Conservation (phyloP, 2,888 invertebrate genomes). For the Ischnura elegans region DNA sequence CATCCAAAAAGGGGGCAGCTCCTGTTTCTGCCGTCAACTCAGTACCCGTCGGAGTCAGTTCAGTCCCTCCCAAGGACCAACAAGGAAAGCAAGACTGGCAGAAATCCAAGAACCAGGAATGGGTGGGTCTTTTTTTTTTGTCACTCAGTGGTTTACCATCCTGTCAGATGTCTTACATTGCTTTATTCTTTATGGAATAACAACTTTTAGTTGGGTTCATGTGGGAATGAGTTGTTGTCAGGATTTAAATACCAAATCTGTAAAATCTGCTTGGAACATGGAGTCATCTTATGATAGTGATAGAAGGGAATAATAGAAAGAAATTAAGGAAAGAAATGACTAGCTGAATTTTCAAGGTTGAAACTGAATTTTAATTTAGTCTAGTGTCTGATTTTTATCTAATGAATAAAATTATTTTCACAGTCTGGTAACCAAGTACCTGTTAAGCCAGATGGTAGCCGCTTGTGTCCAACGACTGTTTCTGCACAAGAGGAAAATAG, state of each 20-base stretch:
- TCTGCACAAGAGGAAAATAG: slow-evolving; percentile 29
- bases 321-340: too few species aligned
- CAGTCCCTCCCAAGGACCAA: slow-evolving; percentile 22
- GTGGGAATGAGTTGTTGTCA: too few species aligned
- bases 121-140: not conserved
- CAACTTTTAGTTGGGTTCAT: too few species aligned
- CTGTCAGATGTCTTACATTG: too few species aligned
- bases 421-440: slow-evolving; percentile 34
- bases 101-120: slow-evolving; percentile 51
- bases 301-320: too few species aligned
- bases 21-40: not conserved
- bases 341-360: too few species aligned
- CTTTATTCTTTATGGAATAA: too few species aligned
- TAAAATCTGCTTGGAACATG: too few species aligned
- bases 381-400: not conserved
- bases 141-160: too few species aligned
- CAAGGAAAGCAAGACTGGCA: slow-evolving; percentile 57
- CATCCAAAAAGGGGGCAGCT: not conserved
- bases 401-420: not conserved
- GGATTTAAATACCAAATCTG: too few species aligned
- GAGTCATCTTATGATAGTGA: too few species aligned
- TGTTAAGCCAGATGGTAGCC: slow-evolving; percentile 28
- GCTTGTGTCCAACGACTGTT: not conserved
- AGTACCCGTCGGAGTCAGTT: not conserved
- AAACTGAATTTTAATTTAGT: too few species aligned